Evolutionary conservation across 2,113 vertebrate species (phyloP).

Genomic region (Hippocampus abdominalis): DNA sequence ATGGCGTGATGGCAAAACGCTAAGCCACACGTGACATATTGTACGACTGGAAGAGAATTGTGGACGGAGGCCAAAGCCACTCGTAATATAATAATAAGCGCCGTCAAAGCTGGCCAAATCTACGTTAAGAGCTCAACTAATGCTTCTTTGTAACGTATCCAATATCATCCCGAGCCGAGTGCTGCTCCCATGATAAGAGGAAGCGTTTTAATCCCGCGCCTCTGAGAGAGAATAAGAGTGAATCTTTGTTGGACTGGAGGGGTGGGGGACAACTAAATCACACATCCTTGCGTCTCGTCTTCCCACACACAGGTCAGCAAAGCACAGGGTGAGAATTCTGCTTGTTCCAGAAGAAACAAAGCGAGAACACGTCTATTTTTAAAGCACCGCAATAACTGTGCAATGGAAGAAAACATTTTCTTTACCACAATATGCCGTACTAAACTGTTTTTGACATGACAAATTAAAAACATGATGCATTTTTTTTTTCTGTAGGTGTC

Average conservation of each 20-base stretch:
- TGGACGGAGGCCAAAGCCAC: background rate
- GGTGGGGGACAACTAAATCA: background rate
- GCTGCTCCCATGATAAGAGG: constrained; percentile 33
- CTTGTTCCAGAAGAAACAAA: constrained; percentile 40
- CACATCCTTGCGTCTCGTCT: constrained; percentile 51
- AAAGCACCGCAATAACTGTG: constrained; percentile 3
- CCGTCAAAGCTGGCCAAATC: background rate
- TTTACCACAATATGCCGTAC: background rate
- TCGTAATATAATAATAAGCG: background rate
- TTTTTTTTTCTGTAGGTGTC: too few species aligned
- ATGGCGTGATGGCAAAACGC: background rate
- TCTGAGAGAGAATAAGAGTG: constrained; percentile 53
- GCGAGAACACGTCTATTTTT: constrained; percentile 16
- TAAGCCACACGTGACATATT: background rate
- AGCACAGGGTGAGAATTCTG: constrained; percentile 38
- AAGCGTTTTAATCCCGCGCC: constrained; percentile 46
- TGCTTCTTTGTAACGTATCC: constrained; percentile 24
- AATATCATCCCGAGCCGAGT: constrained; percentile 23
- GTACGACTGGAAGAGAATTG: background rate
- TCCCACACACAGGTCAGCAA: constrained; percentile 48
- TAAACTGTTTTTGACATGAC: background rate
- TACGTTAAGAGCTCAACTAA: constrained; percentile 34
- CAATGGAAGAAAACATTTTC: background rate
- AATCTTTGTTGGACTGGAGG: constrained; percentile 47
- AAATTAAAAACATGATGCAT: too few species aligned